These are phyloP conservation scores for Drosophila pandora DNA, from an alignment of 1,140 invertebrate genomes.

Conservation along the genomic window DNA sequence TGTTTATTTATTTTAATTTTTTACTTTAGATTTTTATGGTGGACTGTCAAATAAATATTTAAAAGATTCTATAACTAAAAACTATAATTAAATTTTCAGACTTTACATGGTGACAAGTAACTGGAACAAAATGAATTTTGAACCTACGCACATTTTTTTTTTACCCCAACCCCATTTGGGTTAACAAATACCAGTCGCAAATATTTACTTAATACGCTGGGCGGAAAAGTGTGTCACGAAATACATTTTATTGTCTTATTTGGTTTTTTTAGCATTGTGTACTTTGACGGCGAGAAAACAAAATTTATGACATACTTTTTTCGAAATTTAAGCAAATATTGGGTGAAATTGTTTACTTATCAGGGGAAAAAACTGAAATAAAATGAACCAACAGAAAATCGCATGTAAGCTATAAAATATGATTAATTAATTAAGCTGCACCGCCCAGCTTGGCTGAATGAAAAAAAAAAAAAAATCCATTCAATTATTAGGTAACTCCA, in stretches of 20 bases:
- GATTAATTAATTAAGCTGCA: conserved; percentile 8
- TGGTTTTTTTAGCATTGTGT: conserved; percentile 37
- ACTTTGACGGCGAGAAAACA: conserved; percentile 41
- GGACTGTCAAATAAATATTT: not conserved
- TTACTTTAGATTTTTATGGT: not conserved
- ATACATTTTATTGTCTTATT: conserved; percentile 62
- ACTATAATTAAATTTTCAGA: not conserved
- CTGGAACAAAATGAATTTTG: conserved; percentile 2
- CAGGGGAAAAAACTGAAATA: conserved; percentile 21
- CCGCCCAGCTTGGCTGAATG: conserved; percentile 16
- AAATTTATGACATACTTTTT: conserved; percentile 57
- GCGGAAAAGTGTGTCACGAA: conserved; percentile 56
- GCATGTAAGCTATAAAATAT: conserved; percentile 21
- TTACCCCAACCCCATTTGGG: conserved; percentile 9
- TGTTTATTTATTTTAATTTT: not conserved
- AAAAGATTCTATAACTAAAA: too few relatives aligned
- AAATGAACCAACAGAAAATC: not conserved
- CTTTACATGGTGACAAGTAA: conserved; percentile 17
- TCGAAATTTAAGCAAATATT: conserved; percentile 51
- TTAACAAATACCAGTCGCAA: conserved; percentile 42
- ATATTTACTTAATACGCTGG: conserved; percentile 52
- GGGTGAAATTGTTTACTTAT: conserved; percentile 48
- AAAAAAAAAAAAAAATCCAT: conserved; percentile 30
- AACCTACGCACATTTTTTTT: conserved; percentile 22
- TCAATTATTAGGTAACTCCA: conserved; percentile 48